These are phyloP conservation scores for Cyrtodaria siliqua DNA, from an alignment of 2,888 invertebrate genomes.

Conservation along the genomic window DNA sequence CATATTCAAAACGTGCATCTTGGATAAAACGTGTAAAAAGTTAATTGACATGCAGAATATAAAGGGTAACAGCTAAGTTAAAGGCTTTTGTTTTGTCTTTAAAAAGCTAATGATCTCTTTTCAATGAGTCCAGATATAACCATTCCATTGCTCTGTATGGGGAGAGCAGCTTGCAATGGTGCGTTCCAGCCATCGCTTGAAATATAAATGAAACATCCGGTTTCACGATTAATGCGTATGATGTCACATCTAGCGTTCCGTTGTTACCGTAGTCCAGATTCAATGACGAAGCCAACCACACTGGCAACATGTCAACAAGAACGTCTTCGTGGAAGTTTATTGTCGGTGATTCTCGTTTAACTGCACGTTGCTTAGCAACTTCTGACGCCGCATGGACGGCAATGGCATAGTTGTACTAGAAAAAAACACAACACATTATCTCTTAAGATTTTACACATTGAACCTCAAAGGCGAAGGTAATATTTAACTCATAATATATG, in stretches of 20 bases:
- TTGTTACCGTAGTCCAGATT: constrained; percentile 47
- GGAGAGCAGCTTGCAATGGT: constrained; percentile 73
- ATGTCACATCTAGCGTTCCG: constrained; percentile 62
- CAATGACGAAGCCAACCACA: constrained; percentile 45
- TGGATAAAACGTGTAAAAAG: too few species aligned
- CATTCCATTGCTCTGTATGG: constrained; percentile 79
- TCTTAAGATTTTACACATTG: too few species aligned
- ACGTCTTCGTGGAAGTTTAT: constrained; percentile 57
- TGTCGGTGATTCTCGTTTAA: constrained; percentile 31
- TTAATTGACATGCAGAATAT: too few species aligned
- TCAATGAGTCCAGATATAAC: constrained; percentile 77
- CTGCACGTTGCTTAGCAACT: constrained; percentile 44
- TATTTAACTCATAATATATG: too few species aligned
- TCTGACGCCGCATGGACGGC: constrained; percentile 52
- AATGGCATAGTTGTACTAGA: constrained; percentile 51
- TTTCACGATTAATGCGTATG: constrained; percentile 31
- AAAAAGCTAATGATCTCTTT: too few species aligned
- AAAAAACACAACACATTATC: background rate
- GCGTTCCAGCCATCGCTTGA: constrained; percentile 43
- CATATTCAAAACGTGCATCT: too few species aligned
- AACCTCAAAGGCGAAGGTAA: too few species aligned
- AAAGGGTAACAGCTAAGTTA: too few species aligned
- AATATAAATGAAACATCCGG: constrained; percentile 17
- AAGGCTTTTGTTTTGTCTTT: too few species aligned
- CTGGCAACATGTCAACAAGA: constrained; percentile 14